Evolutionary conservation across 1,140 invertebrate genomes (phyloP), one percentile per base, ranked within the genome.

Genomic region (Lithobius niger): DNA sequence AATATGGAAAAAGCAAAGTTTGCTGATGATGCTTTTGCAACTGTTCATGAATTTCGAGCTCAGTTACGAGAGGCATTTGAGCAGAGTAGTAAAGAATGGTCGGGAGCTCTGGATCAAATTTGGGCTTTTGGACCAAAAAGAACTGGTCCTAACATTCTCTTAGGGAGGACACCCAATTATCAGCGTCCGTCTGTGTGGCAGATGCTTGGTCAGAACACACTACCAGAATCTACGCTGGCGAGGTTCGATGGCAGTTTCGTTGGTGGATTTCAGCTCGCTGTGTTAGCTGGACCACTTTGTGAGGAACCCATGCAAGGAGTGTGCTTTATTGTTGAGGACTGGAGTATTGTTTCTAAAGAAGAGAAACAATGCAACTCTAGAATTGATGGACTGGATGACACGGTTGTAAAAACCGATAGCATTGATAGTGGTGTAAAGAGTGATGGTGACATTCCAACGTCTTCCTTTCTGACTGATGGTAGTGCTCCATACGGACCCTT

Each of bases 241-340:
- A 57, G 58, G 16, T 87, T 79, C 65, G 83, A 84, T 62, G 82
- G 77, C 66, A 87, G 82, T 70, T 82, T 97, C 66, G 76, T 97
- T 1, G 93, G 86, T 74, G 94, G 95, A 1, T 99, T 97, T 70
- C 89, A 97, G 77, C 68, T 97, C 64, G 90, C 90, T 0, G 85
- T 88, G 1, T 69, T 85, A 16, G 80, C 86, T 45, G 94, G 95
- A 2, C 90, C 92, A 2, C 67, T 97, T 19, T 97, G 94, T 73
- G 90, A 97, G 67, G 94, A 97, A 65, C 89, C 92, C 18, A 88
- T 97, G 84, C 86, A 85, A 76, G 93, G 93, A 1, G 88, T 97
- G 0, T 88, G 82, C 54, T 95, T 96, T 70, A 74, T 89, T 57
- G 76, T 97, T 1, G 82, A 93, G 65, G 83, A 84, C 63, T 90